Conservation (phyloP, 2,888 invertebrate genomes). For the Andrena trimmerana region DNA sequence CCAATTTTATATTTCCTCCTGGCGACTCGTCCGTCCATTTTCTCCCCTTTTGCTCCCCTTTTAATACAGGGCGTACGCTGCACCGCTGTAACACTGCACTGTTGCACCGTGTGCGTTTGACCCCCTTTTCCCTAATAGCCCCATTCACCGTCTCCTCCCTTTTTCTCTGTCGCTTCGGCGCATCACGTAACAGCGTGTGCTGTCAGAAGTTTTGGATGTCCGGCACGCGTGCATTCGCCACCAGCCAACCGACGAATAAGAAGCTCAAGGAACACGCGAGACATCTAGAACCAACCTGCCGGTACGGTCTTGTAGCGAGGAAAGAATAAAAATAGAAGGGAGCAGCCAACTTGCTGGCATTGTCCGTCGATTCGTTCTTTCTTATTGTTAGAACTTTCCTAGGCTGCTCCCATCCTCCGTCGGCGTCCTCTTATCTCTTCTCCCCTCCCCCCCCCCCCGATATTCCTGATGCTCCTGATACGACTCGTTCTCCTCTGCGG, state of each 20-base stretch:
- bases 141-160: conserved; percentile 46
- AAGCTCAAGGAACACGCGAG: conserved; percentile 35
- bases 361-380: conserved; percentile 37
- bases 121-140: conserved; percentile 59
- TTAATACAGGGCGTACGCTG: conserved; percentile 38
- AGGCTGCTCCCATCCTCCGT: background rate
- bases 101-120: conserved; percentile 52
- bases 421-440: background rate
- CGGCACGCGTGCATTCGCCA: conserved; percentile 8
- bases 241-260: conserved; percentile 13
- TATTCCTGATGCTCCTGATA: conserved; percentile 24
- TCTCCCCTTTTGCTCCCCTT: conserved; percentile 51
- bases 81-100: conserved; percentile 26
- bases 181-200: conserved; percentile 13
- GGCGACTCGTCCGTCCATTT: conserved; percentile 41
- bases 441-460: background rate
- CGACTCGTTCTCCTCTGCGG: conserved; percentile 23
- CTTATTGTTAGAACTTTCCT: conserved; percentile 8
- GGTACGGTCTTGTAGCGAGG: conserved; percentile 23
- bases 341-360: conserved; percentile 4
- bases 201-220: conserved; percentile 22
- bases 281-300: conserved; percentile 35
- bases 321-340: conserved; percentile 7
- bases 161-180: conserved; percentile 32
- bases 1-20: conserved; percentile 28